Percentiles rank a stretch among this genome's conserved stretches.
phyloP scores from a whole-genome alignment of 1,140 invertebrate genomes.

The Brachionus plicatilis region DNA sequence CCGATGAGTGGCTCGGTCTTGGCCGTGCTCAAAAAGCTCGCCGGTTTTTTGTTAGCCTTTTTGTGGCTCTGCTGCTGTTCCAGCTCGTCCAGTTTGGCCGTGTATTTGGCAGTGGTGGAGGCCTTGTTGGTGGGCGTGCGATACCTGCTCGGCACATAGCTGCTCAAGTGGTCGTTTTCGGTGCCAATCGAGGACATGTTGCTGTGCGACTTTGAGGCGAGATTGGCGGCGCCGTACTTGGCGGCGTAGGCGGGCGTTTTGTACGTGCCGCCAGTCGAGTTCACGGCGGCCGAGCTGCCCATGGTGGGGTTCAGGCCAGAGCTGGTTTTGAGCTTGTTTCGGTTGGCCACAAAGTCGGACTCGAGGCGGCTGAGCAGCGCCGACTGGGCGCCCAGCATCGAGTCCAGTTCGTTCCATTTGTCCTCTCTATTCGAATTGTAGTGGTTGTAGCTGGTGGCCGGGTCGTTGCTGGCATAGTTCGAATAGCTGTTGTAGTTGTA shows the following conservation, averaged over 20 bases:
- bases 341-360: conserved; percentile 38
- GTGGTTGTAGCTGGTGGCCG: not conserved
- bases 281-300: not conserved
- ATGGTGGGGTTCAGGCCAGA: not conserved
- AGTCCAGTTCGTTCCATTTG: conserved; percentile 39
- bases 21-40: conserved; percentile 9
- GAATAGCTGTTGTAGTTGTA: not conserved
- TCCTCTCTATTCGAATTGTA: conserved; percentile 39
- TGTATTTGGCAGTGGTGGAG: not conserved
- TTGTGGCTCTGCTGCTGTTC: not conserved
- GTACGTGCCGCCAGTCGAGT: not conserved
- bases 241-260: not conserved
- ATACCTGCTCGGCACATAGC: conserved; percentile 10
- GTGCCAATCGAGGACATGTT: not conserved
- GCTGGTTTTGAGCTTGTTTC: conserved; percentile 6
- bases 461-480: not conserved
- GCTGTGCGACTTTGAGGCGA: conserved; percentile 1
- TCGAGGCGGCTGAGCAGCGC: conserved; percentile 24
- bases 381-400: conserved; percentile 36
- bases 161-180: not conserved
- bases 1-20: conserved; percentile 19
- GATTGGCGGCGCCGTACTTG: not conserved
- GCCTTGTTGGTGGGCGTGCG: not conserved
- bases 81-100: not conserved
- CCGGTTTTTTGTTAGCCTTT: not conserved